Evolutionary conservation across 2,797 vertebrate species (phyloP), one percentile per base, ranked within the genome.

Genomic region (Cossypha caffra): DNA sequence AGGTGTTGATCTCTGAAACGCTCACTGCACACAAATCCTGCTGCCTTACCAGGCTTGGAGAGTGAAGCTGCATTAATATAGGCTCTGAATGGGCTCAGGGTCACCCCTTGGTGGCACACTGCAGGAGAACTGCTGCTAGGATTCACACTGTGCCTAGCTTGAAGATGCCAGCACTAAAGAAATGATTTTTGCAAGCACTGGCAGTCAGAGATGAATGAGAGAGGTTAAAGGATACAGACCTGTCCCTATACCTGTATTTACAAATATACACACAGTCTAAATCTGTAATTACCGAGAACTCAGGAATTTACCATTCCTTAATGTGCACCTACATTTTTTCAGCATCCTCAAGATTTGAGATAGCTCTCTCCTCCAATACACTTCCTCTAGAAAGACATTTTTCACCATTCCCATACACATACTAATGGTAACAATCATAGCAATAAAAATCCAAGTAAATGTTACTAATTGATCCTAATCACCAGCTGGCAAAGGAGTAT

Each of bases 401-500:
- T 57, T 72, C 77, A 57, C 25, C 9, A 47, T 69, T 82, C 3
- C 8, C 63, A 20, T 47, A 74, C 9, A 21, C 16, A 57, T 37
- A 87, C 8, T 93, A 61, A 69, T 81, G 79, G 47, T 79, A 85
- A 54, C 47, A 90, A 75, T 67, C 31, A 57, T 47, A 81, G 38
- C 28, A 88, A 81, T 73, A 85, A 58, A 90, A 88, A 38, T 31
- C 33, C 50, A 74, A 79, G n/a, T 77, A 79, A 76, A 93, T 79
- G n/a, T 74, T 90, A 50, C n/a, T 92, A 87, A 92, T 43, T 85
- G 52, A 74, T 85, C 52, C 28, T 74, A 67, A 50, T 72, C 45
- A 91, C 71, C 42, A 85, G 25, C 73, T 96, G 52, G 23, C 43
- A 86, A 73, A 88, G 45, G 59, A 69, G 13, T 51, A 33, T 91